These are phyloP conservation scores for Chloroclysta siterata DNA, from an alignment of 2,888 invertebrate species.

Conservation along the genomic window DNA sequence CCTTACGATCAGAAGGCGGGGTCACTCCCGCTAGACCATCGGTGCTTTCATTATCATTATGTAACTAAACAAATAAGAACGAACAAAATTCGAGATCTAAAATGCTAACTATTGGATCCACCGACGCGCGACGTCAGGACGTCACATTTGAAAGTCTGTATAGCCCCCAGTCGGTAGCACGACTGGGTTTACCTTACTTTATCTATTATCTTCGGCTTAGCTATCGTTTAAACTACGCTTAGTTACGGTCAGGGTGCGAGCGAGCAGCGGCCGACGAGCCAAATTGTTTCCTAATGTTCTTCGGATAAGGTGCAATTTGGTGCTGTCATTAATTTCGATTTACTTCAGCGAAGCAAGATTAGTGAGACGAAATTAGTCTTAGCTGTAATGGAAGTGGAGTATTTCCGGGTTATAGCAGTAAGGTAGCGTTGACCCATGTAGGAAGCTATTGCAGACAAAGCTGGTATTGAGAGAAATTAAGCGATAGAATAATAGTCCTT, in stretches of 20 bases:
- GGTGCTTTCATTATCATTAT: too few relatives aligned
- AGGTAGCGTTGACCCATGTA: conserved; percentile 12
- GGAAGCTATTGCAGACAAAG: conserved; percentile 4
- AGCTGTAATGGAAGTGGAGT: conserved; percentile 28
- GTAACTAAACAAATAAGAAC: too few relatives aligned
- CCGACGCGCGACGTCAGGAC: not conserved
- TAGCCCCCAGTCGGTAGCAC: conserved; percentile 11
- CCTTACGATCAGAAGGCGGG: too few relatives aligned
- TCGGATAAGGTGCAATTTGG: conserved; percentile 27
- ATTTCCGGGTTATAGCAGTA: conserved; percentile 22
- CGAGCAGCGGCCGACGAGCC: conserved; percentile 18
- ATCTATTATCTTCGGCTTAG: conserved; percentile 46
- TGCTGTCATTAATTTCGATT: conserved; percentile 28
- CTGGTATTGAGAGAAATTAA: not conserved
- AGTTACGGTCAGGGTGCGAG: conserved; percentile 35
- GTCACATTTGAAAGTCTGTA: conserved; percentile 11
- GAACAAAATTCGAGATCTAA: too few relatives aligned
- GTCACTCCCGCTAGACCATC: too few relatives aligned
- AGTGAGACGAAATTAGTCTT: conserved; percentile 37
- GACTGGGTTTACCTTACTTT: conserved; percentile 41
- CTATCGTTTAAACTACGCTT: conserved; percentile 40
- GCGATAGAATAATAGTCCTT: not conserved
- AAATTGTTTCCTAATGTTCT: conserved; percentile 24
- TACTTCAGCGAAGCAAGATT: conserved; percentile 34
- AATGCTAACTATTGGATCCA: too few relatives aligned